Evolutionary conservation across 1,140 invertebrate species (phyloP).

Genomic region (Akabosia matsudoensis): DNA sequence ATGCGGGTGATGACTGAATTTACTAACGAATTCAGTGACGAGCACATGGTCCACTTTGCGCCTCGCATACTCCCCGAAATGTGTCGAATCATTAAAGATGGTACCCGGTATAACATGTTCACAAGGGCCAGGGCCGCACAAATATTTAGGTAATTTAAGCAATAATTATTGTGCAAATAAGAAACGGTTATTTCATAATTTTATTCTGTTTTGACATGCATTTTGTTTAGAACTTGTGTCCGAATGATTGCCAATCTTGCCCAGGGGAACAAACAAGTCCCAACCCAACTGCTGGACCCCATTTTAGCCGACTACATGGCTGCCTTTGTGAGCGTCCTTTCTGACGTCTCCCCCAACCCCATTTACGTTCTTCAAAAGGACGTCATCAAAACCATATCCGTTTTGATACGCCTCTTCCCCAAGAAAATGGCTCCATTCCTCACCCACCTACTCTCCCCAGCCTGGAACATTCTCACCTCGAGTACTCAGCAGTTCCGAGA

Average conservation of each 20-base stretch:
- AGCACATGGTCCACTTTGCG: slow-evolving; percentile 67
- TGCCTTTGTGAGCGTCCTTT: slow-evolving; percentile 64
- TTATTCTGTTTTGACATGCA: background rate
- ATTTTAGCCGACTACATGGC: slow-evolving; percentile 68
- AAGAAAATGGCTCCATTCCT: slow-evolving; percentile 65
- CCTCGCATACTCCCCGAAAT: slow-evolving; percentile 73
- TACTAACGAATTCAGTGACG: slow-evolving; percentile 66
- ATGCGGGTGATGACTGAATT: slow-evolving; percentile 75
- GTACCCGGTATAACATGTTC: slow-evolving; percentile 62
- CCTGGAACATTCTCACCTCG: slow-evolving; percentile 68
- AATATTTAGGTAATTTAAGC: slow-evolving; percentile 56
- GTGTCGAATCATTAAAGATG: slow-evolving; percentile 67
- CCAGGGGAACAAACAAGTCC: slow-evolving; percentile 59
- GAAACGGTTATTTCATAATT: background rate
- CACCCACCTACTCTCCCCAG: slow-evolving; percentile 59
- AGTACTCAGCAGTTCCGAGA: slow-evolving; percentile 64
- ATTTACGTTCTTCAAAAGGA: slow-evolving; percentile 66
- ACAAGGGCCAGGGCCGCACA: slow-evolving; percentile 64
- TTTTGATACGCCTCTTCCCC: slow-evolving; percentile 63
- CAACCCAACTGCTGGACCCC: slow-evolving; percentile 62
- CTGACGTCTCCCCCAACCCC: slow-evolving; percentile 54
- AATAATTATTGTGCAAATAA: background rate
- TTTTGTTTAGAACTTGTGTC: slow-evolving; percentile 55
- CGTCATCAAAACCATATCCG: slow-evolving; percentile 66
- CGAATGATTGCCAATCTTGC: slow-evolving; percentile 60